Percentiles rank a stretch among this genome's conserved stretches.
These are phyloP conservation scores for Onychomys leucogaster DNA, from an alignment of 2,797 vertebrate genomes.

Conservation along the genomic window DNA sequence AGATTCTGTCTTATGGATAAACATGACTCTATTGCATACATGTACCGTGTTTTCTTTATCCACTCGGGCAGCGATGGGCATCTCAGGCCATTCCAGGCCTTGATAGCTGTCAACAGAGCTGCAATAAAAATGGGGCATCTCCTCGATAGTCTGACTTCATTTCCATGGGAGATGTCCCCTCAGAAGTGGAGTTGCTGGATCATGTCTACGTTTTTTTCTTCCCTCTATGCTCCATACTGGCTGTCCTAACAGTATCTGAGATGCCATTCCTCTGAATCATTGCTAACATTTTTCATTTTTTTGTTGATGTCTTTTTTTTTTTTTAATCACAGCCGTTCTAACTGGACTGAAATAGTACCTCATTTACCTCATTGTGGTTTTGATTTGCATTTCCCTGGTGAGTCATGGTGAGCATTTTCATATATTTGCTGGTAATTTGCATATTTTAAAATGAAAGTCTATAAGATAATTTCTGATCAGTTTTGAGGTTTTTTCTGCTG, in stretches of 20 bases:
- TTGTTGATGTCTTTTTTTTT: not conserved
- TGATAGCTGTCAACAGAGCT: not conserved
- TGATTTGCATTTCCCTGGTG: conserved; percentile 11
- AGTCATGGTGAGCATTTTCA: not conserved
- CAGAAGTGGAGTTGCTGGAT: not conserved
- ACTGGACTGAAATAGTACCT: not conserved
- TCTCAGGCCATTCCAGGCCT: not conserved
- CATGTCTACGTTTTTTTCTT: not conserved
- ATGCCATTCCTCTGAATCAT: not conserved
- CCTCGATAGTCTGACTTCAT: not conserved
- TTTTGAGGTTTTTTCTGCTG: not conserved
- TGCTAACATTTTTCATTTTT: not conserved
- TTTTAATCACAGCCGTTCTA: not conserved
- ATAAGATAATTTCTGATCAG: not conserved
- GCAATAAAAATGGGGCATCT: not conserved
- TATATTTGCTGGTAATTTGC: not conserved
- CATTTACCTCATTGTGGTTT: not conserved
- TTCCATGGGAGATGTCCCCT: not conserved
- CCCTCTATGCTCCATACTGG: too few relatives aligned
- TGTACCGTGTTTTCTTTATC: not conserved
- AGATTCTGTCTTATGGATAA: not conserved
- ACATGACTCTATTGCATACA: not conserved
- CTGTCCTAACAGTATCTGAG: not conserved
- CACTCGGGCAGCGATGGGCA: not conserved
- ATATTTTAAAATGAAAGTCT: not conserved